Percentiles rank a stretch among this genome's conserved stretches.
phyloP scores from a whole-genome alignment of 2,797 vertebrate genomes.

The Urophycis tenuis region DNA sequence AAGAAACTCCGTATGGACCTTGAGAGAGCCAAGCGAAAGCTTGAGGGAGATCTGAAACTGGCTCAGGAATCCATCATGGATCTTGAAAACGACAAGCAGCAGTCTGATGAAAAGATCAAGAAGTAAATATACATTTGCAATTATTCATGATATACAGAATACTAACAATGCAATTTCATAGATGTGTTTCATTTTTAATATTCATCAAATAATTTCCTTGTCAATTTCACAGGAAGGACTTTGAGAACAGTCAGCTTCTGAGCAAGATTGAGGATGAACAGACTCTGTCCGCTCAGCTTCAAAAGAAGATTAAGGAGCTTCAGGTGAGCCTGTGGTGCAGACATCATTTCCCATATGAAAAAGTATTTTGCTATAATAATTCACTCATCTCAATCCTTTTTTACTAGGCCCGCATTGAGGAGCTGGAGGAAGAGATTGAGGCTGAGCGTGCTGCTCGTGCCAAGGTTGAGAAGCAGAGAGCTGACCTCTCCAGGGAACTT shows the following conservation, averaged over 20 bases:
- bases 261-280: background rate
- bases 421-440: conserved; percentile 4
- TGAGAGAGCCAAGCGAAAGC: conserved; percentile 72
- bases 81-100: conserved; percentile 72
- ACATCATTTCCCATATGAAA: background rate
- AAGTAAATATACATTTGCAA: conserved; percentile 57
- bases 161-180: background rate
- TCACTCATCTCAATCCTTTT: background rate
- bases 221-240: background rate
- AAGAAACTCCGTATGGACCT: conserved; percentile 73
- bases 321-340: background rate
- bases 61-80: conserved; percentile 70
- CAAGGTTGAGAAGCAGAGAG: background rate
- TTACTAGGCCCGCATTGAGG: conserved; percentile 1
- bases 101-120: conserved; percentile 52
- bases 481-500: conserved; percentile 3
- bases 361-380: background rate
- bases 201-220: background rate
- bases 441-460: conserved; percentile 1
- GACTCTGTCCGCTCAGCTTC: background rate
- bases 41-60: conserved; percentile 77
- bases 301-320: conserved; percentile 1
- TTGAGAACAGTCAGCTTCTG: background rate
- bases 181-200: background rate
- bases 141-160: background rate